These are phyloP conservation scores for Plebejus anna DNA, from an alignment of 2,888 invertebrate species.

Conservation along the genomic window DNA sequence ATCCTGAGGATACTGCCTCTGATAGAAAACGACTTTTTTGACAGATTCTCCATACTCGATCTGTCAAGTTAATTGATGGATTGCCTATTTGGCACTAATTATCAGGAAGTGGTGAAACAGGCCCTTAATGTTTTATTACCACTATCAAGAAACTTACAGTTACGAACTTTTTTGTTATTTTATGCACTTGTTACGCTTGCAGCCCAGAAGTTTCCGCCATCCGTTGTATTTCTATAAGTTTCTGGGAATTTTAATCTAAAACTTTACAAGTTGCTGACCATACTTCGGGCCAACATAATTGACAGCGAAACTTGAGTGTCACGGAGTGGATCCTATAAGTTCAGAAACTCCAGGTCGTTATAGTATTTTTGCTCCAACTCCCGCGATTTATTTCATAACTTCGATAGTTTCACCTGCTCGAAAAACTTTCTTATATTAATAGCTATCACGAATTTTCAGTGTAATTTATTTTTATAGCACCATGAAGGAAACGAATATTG, in stretches of 20 bases:
- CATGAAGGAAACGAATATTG: neutral
- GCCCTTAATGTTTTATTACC: neutral
- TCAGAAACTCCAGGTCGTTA: constrained; percentile 39
- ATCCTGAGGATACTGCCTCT: too few relatives aligned
- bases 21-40: too few relatives aligned
- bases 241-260: constrained; percentile 9
- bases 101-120: too few relatives aligned
- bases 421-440: constrained; percentile 32
- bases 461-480: neutral
- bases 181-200: neutral
- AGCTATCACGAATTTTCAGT: constrained; percentile 17
- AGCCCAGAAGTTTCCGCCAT: neutral
- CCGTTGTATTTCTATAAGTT: neutral
- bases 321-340: constrained; percentile 37
- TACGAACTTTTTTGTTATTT: neutral
- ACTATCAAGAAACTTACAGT: neutral
- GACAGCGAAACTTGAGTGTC: constrained; percentile 47
- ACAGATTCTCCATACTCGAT: too few relatives aligned
- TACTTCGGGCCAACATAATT: constrained; percentile 42
- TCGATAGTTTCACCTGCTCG: constrained; percentile 38
- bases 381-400: constrained; percentile 41
- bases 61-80: too few relatives aligned
- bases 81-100: too few relatives aligned
- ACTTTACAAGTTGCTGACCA: constrained; percentile 35
- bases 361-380: constrained; percentile 41